Conservation (phyloP, 1,140 invertebrate genomes). For the Capitella teleta region DNA sequence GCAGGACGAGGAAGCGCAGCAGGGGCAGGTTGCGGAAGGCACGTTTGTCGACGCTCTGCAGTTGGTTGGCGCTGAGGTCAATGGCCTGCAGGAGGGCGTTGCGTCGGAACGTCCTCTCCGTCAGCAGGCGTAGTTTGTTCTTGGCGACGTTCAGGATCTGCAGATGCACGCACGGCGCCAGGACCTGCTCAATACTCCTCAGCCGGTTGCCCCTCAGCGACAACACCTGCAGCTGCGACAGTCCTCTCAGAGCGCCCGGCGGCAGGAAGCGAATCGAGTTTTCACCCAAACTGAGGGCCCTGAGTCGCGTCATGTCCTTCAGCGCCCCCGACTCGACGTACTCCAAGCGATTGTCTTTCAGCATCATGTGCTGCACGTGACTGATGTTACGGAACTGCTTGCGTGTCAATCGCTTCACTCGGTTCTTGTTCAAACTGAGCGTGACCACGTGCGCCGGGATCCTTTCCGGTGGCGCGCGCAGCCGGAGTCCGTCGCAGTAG, state of each 20-base stretch:
- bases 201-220: constrained; percentile 5
- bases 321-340: constrained; percentile 18
- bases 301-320: not conserved
- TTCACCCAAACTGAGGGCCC: constrained; percentile 1
- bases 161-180: not conserved
- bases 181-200: not conserved
- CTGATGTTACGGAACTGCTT: constrained; percentile 16
- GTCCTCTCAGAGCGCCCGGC: not conserved
- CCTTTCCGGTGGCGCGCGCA: not conserved
- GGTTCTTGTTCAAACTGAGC: constrained; percentile 19
- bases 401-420: constrained; percentile 16
- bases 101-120: constrained; percentile 1
- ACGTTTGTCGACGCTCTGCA: not conserved
- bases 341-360: constrained; percentile 23
- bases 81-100: constrained; percentile 11
- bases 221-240: not conserved
- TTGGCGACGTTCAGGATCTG: constrained; percentile 8
- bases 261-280: not conserved
- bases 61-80: constrained; percentile 8
- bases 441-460: not conserved
- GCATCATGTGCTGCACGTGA: constrained; percentile 20
- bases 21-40: constrained; percentile 8
- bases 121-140: constrained; percentile 6
- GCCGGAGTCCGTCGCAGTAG: not conserved
- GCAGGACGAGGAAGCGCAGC: constrained; percentile 7